Conservation (phyloP, 2,888 invertebrate genomes). For the Incurvaria masculella region DNA sequence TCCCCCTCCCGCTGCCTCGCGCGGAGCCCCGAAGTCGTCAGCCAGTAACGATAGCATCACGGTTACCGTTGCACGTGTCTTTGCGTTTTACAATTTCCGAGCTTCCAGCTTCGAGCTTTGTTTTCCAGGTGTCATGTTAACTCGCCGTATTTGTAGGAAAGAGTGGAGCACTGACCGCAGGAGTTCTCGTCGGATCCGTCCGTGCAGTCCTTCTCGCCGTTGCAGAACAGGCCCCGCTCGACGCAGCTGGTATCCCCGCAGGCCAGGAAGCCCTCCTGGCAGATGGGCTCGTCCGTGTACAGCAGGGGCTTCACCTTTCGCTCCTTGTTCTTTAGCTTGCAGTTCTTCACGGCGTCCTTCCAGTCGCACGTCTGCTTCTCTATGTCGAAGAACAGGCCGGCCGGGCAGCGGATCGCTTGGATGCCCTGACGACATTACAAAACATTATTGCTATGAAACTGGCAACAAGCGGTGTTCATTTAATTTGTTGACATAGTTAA, state of each 20-base stretch:
- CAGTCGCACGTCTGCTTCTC: constrained; percentile 95
- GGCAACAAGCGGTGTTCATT: too few species aligned
- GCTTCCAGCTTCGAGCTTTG: too few species aligned
- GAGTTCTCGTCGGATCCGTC: constrained; percentile 90
- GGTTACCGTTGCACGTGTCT: too few species aligned
- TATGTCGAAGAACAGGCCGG: constrained; percentile 89
- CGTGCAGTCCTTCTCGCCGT: constrained; percentile 85
- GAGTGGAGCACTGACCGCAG: constrained; percentile 88
- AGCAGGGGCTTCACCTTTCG: constrained; percentile 83
- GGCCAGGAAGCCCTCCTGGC: constrained; percentile 81
- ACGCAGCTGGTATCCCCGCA: constrained; percentile 86
- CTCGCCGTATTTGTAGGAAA: too few species aligned
- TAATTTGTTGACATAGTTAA: too few species aligned
- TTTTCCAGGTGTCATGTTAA: too few species aligned
- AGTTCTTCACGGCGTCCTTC: constrained; percentile 92
- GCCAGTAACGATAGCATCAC: too few species aligned
- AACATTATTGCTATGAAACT: neutral
- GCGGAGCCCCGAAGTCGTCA: too few species aligned
- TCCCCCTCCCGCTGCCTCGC: too few species aligned
- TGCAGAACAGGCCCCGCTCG: constrained; percentile 88
- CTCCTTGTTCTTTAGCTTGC: constrained; percentile 86
- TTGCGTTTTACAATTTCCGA: too few species aligned
- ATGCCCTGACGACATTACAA: constrained; percentile 72
- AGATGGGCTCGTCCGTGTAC: constrained; percentile 87
- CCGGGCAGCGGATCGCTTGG: constrained; percentile 90